Evolutionary conservation across 2,797 vertebrate genomes (phyloP).

Genomic region (Rhinogobio ventralis): DNA sequence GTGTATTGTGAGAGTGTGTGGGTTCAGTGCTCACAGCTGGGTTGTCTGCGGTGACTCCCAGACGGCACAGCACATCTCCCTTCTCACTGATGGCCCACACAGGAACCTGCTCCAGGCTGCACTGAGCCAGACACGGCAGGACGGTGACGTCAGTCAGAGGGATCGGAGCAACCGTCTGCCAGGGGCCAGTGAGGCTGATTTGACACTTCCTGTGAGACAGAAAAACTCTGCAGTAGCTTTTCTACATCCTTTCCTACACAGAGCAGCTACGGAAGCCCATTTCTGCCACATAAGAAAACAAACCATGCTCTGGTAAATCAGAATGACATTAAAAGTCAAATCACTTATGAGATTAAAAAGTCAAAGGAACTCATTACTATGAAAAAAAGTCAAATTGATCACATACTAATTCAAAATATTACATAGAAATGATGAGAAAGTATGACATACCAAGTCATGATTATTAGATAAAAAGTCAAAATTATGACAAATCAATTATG

Average conservation of each 20-base stretch:
- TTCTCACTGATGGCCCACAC: conserved; percentile 96
- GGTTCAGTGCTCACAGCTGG: conserved; percentile 66
- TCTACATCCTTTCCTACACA: not conserved
- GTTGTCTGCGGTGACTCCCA: conserved; percentile 84
- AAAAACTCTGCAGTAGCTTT: not conserved
- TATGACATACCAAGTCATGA: not conserved
- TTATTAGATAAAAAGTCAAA: not conserved
- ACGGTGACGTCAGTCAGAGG: conserved; percentile 88
- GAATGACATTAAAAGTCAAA: not conserved
- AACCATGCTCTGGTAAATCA: not conserved
- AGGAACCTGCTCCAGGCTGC: conserved; percentile 79
- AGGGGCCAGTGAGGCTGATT: conserved; percentile 87
- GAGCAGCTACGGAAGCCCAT: too few relatives aligned
- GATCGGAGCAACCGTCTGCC: conserved; percentile 91
- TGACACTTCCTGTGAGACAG: conserved; percentile 87
- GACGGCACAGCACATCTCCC: conserved; percentile 93
- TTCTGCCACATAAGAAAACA: not conserved
- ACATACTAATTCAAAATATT: too few relatives aligned
- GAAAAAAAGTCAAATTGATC: too few relatives aligned
- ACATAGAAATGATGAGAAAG: too few relatives aligned
- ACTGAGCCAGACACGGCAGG: conserved; percentile 84
- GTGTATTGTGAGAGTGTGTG: not conserved
- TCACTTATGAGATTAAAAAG: too few relatives aligned
- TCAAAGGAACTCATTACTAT: too few relatives aligned
- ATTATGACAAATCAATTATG: not conserved